Base-by-base conservation (phyloP, 2,888 invertebrate genomes). In the Ecliptopera silaceata region DNA sequence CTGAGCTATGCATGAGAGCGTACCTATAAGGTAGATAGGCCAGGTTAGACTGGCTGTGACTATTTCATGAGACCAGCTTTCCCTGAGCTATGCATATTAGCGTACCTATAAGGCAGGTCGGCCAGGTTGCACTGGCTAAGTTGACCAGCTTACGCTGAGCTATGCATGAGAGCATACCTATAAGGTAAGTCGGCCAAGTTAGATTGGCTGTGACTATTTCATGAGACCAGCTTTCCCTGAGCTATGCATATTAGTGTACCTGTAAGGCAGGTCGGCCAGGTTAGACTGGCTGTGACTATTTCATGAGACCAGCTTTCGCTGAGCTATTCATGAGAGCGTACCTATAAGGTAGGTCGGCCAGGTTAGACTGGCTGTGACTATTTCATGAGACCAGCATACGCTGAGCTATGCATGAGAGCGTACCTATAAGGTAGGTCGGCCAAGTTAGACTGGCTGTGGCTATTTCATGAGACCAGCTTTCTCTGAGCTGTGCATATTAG, bases 271-370 rank as follows among this genome's bases (percentile, higher is more conserved):
- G 75, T 97, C 96, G 77, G 95, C 95, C 65, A 97, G 94, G 89
- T 97, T 97, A 74, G 97, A 97, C 84, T 97, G 97, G 74, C 96
- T 96, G 84, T 97, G 97, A 75, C 96, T 96, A 86, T 97, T n/a
- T n/a, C n/a, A n/a, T n/a, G n/a, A n/a, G n/a, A n/a, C n/a, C n/a
- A n/a, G n/a, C n/a, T n/a, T n/a, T n/a, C n/a, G n/a, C n/a, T n/a
- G n/a, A n/a, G n/a, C n/a, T n/a, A n/a, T n/a, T n/a, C n/a, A n/a
- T n/a, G n/a, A n/a, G n/a, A n/a, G n/a, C n/a, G n/a, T n/a, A n/a
- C n/a, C n/a, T n/a, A n/a, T n/a, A n/a, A n/a, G n/a, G n/a, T n/a
- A n/a, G n/a, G n/a, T n/a, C n/a, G n/a, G n/a, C n/a, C n/a, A n/a
- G n/a, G n/a, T n/a, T n/a, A n/a, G n/a, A n/a, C n/a, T 8, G 29